Base-by-base conservation (phyloP, 2,113 vertebrate genomes). In the Anas platyrhynchos region DNA sequence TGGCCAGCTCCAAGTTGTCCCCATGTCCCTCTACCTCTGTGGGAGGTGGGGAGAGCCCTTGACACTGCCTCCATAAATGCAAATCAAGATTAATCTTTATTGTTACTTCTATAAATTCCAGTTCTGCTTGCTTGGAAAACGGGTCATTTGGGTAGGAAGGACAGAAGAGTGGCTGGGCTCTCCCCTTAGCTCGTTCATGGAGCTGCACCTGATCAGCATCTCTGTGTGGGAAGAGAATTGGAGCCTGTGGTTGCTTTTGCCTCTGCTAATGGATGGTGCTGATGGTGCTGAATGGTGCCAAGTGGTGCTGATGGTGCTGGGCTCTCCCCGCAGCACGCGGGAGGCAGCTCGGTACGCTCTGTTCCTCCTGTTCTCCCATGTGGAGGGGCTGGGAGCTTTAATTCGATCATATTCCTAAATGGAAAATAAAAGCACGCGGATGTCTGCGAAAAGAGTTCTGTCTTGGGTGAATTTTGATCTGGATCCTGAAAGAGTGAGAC, bases 21-120 rank as follows among this genome's bases (percentile, higher is more conserved):
- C 66, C 62, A 54, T 21, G 76, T 88, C 80, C 62, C 44, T 84
- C 65, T 82, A 62, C 81, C 82, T 88, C 66, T 0, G 2, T 21
- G 68, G 58, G 76, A 94, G 65, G 41, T 76, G 62, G 58, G 72
- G 92, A 84, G 0, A 82, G 62, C 84, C 94, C 96, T 95, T 94
- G 94, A 96, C 93, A 97, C 93, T 93, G 84, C 73, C 81, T 93
- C 21, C 1, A 50, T 80, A 96, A 94, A 62, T 54, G 54, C 48
- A 96, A 93, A 95, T 86, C 71, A 9, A 76, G 92, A 94, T 96
- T 96, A 93, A 96, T 96, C 87, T 73, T 86, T 84, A 79, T 93
- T 92, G 89, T 90, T 78, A 88, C 79, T 96, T 69, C 92, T 91
- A 76, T 50, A 93, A 95, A 92, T 92, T 89, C 88, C 90, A 46